Evolutionary conservation across 2,113 vertebrate genomes (phyloP), one percentile per base, ranked within the genome.

Genomic region (Ptilonorhynchus violaceus): DNA sequence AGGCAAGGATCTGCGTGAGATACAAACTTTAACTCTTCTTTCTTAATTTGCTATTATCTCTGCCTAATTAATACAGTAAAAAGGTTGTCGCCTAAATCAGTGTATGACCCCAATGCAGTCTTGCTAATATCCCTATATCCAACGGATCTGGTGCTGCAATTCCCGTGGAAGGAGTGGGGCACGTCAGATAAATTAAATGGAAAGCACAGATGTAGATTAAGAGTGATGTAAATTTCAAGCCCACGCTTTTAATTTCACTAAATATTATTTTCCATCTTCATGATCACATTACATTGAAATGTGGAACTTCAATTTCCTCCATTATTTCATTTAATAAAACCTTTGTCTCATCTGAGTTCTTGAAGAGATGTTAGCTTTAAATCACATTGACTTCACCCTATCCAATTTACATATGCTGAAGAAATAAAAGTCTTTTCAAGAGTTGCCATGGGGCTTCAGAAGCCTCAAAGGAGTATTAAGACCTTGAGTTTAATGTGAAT

Each of bases 391-490:
- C 96, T 98, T 98, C 78, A 89, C 55, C 91, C 96, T 96, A 92
- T 74, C 93, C 95, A 97, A 98, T 98, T 98, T 98, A 98, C 97
- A 97, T 97, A 98, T 96, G 96, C 96, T 97, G 95, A 97, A 97
- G 97, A 97, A 98, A 98, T 98, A 97, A 98, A 98, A 97, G 93
- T 75, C 95, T 97, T 98, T 97, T 97, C 96, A 95, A 97, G 95
- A 97, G 97, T 97, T 95, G 96, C 97, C 96, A 89, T 75, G 92
- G 95, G 95, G 95, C 86, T 96, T 88, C 82, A 93, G 93, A 96
- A 80, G 73, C 70, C 97, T 97, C 97, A 95, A 93, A 97, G 94
- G 97, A 97, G 95, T 95, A 96, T 93, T 98, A 98, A 98, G 96
- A 97, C 93, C 95, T 98, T 97, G 97, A 97, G 92, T 97, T 98